Evolutionary conservation across 2,797 vertebrate genomes (phyloP).

Genomic region (Phaenicophaeus curvirostris): DNA sequence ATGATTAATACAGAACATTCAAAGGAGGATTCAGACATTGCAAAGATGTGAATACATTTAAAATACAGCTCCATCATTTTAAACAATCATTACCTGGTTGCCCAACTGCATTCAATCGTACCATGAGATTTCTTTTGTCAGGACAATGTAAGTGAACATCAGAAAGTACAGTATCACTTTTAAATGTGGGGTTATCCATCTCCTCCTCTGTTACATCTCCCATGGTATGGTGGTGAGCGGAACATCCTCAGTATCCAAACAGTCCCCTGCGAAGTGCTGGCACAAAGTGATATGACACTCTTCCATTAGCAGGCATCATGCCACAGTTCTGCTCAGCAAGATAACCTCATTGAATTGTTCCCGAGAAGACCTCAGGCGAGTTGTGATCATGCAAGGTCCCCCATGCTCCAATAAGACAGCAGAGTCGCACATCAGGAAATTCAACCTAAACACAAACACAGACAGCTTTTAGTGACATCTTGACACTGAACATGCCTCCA

Average conservation of each 20-base stretch:
- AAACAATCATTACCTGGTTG: conserved; percentile 85
- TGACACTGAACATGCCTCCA: background rate
- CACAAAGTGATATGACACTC: background rate
- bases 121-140: conserved; percentile 85
- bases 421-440: background rate
- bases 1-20: background rate
- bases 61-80: background rate
- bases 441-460: background rate
- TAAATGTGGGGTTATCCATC: conserved; percentile 86
- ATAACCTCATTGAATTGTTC: background rate
- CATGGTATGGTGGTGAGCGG: background rate
- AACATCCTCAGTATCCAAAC: background rate
- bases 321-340: background rate
- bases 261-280: background rate
- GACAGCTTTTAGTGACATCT: background rate
- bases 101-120: conserved; percentile 84
- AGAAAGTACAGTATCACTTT: conserved; percentile 88
- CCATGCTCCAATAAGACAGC: fast-evolving
- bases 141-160: conserved; percentile 89
- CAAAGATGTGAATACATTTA: background rate
- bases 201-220: background rate
- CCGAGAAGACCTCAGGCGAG: background rate
- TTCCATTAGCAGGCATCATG: background rate
- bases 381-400: background rate
- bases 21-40: background rate